Evolutionary conservation across 30 jellyfish, hydroid and myxozoan species (phyloP).

Genomic region (Cassiopea andromeda): DNA sequence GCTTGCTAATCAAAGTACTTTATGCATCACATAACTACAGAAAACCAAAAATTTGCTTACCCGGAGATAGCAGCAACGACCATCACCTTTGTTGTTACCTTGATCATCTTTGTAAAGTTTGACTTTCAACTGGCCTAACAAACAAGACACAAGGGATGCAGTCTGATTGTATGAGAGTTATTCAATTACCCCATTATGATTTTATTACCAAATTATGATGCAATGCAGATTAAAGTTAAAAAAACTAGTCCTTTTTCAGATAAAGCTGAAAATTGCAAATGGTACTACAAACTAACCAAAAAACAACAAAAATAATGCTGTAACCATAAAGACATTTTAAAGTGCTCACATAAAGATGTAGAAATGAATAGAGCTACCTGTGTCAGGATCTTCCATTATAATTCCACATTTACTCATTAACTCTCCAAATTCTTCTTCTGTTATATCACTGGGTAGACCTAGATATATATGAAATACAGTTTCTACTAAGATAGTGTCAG

Average conservation of each 20-base stretch:
- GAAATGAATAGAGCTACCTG: conserved; percentile 53
- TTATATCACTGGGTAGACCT: conserved; percentile 86
- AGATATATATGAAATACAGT: neutral
- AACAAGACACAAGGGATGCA: neutral
- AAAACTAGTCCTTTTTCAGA: too few relatives aligned
- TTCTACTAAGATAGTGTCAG: too few relatives aligned
- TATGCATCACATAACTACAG: too few relatives aligned
- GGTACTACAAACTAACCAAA: too few relatives aligned
- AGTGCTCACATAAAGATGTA: neutral
- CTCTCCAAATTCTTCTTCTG: conserved; percentile 91
- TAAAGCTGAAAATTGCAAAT: too few relatives aligned
- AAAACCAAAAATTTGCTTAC: conserved; percentile 34
- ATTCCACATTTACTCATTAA: conserved; percentile 97
- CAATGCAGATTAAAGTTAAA: too few relatives aligned
- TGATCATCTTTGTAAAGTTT: conserved; percentile 78
- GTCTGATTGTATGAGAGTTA: neutral
- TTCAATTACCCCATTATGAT: too few relatives aligned
- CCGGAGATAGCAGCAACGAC: conserved; percentile 94
- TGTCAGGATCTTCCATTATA: conserved; percentile 89
- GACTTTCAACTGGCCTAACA: conserved; percentile 74
- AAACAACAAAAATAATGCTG: too few relatives aligned
- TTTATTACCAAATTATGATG: too few relatives aligned
- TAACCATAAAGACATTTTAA: neutral
- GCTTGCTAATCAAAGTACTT: too few relatives aligned
- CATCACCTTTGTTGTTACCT: conserved; percentile 96